These are phyloP conservation scores for Chaetorhynchus papuensis DNA, from an alignment of 2,113 vertebrate genomes.

Conservation along the genomic window DNA sequence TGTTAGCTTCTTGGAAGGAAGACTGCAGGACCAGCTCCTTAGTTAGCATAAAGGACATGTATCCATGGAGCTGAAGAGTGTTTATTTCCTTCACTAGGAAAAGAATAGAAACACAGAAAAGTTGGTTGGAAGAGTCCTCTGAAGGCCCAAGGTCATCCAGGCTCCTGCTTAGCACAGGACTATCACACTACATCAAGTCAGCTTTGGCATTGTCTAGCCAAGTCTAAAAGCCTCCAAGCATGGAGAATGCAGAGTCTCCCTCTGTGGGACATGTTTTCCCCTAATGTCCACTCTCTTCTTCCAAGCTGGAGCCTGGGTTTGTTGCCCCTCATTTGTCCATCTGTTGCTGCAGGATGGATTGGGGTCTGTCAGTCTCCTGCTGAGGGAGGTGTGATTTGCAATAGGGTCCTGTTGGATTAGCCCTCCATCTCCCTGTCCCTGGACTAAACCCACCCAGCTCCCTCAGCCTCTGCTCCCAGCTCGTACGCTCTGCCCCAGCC, in stretches of 20 bases:
- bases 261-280: neutral
- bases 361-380: neutral
- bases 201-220: neutral
- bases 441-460: neutral
- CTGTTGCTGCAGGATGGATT: neutral
- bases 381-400: neutral
- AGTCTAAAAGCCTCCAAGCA: neutral
- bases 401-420: neutral
- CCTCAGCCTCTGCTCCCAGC: neutral
- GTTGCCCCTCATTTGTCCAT: neutral
- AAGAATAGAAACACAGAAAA: neutral
- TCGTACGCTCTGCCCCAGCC: rapidly evolving
- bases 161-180: neutral
- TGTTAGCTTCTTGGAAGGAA: neutral
- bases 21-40: neutral
- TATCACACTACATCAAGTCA: neutral
- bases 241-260: neutral
- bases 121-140: neutral
- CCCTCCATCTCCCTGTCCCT: neutral
- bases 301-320: neutral
- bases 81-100: neutral
- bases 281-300: neutral
- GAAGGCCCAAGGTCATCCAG: neutral
- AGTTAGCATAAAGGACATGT: neutral
- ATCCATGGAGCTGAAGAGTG: neutral